These are phyloP conservation scores for Halichoeres trimaculatus DNA, from an alignment of 2,113 vertebrate species.

Conservation along the genomic window DNA sequence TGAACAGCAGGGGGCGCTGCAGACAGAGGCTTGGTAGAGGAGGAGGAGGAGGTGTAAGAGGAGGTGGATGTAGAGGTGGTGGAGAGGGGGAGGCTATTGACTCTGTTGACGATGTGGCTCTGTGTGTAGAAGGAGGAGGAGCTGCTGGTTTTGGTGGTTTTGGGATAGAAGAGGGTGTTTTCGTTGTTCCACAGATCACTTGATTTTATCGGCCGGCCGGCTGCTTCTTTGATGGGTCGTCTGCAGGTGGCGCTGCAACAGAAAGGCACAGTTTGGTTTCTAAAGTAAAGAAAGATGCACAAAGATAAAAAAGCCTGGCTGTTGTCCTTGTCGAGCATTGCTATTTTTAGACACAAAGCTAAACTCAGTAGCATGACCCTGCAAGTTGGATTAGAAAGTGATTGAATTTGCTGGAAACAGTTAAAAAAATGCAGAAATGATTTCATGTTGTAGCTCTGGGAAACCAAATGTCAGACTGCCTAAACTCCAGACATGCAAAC, in stretches of 20 bases:
- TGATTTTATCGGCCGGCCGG: constrained; percentile 85
- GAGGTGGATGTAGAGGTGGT: not conserved
- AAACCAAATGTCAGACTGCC: too few relatives aligned
- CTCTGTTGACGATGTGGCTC: constrained; percentile 55
- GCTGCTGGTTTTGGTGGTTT: constrained; percentile 60
- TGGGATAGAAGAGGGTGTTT: constrained; percentile 59
- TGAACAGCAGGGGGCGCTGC: constrained; percentile 43
- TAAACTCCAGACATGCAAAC: too few relatives aligned
- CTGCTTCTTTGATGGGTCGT: constrained; percentile 92
- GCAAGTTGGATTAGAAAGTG: too few relatives aligned
- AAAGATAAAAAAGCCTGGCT: not conserved
- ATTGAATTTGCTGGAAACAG: too few relatives aligned
- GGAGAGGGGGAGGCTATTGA: constrained; percentile 36
- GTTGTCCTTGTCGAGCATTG: too few relatives aligned
- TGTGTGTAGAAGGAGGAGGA: constrained; percentile 65
- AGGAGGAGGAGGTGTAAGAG: constrained; percentile 12
- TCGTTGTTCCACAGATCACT: constrained; percentile 86
- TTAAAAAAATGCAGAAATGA: too few relatives aligned
- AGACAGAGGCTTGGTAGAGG: constrained; percentile 37
- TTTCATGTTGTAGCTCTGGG: too few relatives aligned
- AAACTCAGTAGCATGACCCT: too few relatives aligned
- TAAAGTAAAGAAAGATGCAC: too few relatives aligned
- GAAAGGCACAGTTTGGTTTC: not conserved
- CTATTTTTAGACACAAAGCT: too few relatives aligned
- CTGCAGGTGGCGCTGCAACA: constrained; percentile 89